phyloP scores from a whole-genome alignment of 2,113 vertebrate genomes.

The Psilopsiagon aurifrons region DNA sequence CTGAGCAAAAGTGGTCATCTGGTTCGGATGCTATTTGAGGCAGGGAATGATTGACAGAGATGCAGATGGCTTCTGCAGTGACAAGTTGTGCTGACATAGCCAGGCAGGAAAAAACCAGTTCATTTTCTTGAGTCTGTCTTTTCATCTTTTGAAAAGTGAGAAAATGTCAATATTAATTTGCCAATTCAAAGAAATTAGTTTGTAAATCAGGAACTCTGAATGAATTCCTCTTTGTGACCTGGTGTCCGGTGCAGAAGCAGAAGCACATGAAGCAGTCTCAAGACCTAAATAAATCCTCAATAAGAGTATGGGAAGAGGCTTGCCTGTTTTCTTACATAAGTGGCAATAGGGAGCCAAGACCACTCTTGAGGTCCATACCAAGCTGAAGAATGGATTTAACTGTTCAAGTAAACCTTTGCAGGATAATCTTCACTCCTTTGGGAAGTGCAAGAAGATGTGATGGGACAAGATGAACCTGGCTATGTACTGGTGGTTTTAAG shows the following conservation, averaged over 20 bases:
- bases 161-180: not conserved
- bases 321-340: not conserved
- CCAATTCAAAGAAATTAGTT: not conserved
- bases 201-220: not conserved
- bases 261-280: not conserved
- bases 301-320: not conserved
- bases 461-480: not conserved
- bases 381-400: not conserved
- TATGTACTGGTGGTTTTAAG: not conserved
- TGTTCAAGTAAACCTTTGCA: not conserved
- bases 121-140: not conserved
- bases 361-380: not conserved
- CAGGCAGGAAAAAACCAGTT: not conserved
- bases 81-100: not conserved
- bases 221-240: not conserved
- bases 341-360: not conserved
- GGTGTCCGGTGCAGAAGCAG: not conserved
- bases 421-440: not conserved
- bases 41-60: not conserved
- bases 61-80: not conserved
- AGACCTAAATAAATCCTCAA: not conserved
- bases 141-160: not conserved
- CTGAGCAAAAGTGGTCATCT: not conserved
- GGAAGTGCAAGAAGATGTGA: no score
- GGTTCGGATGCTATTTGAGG: not conserved